phyloP scores from a whole-genome alignment of 2,797 vertebrate genomes.

The Hoplostethus atlanticus region DNA sequence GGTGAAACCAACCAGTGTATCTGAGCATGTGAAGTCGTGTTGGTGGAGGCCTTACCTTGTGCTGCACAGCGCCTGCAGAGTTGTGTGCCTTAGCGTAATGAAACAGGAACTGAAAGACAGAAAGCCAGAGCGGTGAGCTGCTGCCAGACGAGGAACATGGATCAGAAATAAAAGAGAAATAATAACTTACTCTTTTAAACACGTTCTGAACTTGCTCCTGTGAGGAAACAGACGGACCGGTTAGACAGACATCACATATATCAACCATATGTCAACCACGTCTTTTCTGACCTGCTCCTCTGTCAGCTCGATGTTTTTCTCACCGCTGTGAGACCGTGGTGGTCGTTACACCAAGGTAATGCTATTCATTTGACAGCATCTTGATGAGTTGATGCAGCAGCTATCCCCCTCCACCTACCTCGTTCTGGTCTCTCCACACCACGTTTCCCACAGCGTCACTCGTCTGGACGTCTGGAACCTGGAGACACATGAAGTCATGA shows the following conservation, averaged over 20 bases:
- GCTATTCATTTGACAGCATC: too few relatives aligned
- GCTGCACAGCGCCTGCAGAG: constrained; percentile 75
- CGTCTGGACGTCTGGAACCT: constrained; percentile 71
- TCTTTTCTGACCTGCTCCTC: too few relatives aligned
- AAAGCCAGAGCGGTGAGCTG: neutral
- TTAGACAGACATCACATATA: too few relatives aligned
- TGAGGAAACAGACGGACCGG: constrained; percentile 8
- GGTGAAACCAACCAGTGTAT: neutral
- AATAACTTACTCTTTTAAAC: constrained; percentile 84
- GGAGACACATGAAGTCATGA: constrained; percentile 2
- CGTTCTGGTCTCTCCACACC: constrained; percentile 72
- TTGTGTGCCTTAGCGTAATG: constrained; percentile 86
- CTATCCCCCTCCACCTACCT: constrained; percentile 57
- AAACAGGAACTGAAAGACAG: constrained; percentile 81
- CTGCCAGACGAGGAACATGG: neutral
- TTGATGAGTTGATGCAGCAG: too few relatives aligned
- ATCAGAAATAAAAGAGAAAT: neutral
- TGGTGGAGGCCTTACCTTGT: constrained; percentile 66
- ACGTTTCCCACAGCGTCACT: constrained; percentile 65
- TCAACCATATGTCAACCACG: too few relatives aligned
- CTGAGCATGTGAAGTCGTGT: too few relatives aligned
- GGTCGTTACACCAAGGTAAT: too few relatives aligned
- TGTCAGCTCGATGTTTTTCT: too few relatives aligned
- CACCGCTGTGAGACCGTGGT: too few relatives aligned
- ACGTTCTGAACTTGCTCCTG: constrained; percentile 85